Conservation (phyloP, 2,797 vertebrate species). For the Paedocypris micromegethes region DNA sequence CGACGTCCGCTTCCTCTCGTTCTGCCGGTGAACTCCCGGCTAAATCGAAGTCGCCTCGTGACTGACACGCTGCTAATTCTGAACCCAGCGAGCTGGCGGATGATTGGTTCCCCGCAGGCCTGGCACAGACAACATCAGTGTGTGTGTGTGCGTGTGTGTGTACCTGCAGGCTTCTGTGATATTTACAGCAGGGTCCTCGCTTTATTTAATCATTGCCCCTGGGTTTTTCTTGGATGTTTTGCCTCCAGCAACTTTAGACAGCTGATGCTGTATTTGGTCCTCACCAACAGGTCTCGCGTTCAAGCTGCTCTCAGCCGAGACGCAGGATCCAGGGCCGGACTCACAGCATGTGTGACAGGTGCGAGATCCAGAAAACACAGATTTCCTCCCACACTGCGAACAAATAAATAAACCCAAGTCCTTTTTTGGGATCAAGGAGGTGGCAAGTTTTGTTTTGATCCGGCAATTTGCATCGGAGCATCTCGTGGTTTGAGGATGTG, state of each 20-base stretch:
- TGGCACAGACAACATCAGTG: slow-evolving; percentile 9
- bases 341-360: slow-evolving; percentile 36
- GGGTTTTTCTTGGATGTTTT: slow-evolving; percentile 50
- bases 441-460: neutral
- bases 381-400: neutral
- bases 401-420: neutral
- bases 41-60: slow-evolving; percentile 19
- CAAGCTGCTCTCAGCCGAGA: slow-evolving; percentile 38
- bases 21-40: neutral
- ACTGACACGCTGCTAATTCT: slow-evolving; percentile 13
- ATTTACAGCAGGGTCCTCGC: slow-evolving; percentile 43
- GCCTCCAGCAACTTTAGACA: slow-evolving; percentile 54
- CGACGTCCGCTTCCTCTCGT: neutral
- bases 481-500: too few species aligned
- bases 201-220: slow-evolving; percentile 49
- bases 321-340: slow-evolving; percentile 15
- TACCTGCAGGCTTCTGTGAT: slow-evolving; percentile 36
- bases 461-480: too few species aligned
- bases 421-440: slow-evolving; percentile 7
- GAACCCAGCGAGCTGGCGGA: slow-evolving; percentile 6
- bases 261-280: slow-evolving; percentile 55
- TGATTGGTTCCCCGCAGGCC: slow-evolving; percentile 24
- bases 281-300: slow-evolving; percentile 46
- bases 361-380: slow-evolving; percentile 31
- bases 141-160: slow-evolving; percentile 9